Evolutionary conservation across 2,113 vertebrate genomes (phyloP).

Genomic region (Planiliza haematocheilus): DNA sequence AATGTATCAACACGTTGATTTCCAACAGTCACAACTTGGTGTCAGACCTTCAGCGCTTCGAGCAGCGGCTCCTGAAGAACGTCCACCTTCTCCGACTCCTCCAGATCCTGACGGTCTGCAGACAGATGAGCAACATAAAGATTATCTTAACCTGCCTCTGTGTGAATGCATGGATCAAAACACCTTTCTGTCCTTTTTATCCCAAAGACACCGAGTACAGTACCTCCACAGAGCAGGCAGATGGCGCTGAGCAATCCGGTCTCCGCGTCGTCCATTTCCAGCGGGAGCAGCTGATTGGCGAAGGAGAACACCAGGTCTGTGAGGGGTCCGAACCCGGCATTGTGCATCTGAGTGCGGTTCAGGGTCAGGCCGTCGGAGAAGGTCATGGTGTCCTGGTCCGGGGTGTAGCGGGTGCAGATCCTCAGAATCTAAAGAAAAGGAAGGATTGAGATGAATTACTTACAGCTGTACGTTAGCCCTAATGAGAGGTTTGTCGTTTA

Average conservation of each 20-base stretch:
- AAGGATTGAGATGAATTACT: not conserved
- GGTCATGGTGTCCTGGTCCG: conserved; percentile 89
- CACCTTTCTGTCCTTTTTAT: too few relatives aligned
- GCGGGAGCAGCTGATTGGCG: conserved; percentile 91
- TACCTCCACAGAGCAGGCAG: conserved; percentile 97
- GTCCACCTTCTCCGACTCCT: conserved; percentile 82
- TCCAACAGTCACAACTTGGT: too few relatives aligned
- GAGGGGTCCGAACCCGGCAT: conserved; percentile 82
- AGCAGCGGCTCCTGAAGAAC: conserved; percentile 82
- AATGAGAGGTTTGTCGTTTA: too few relatives aligned
- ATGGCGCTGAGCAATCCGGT: conserved; percentile 95
- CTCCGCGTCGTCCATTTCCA: conserved; percentile 95
- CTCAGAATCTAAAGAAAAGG: conserved; percentile 73
- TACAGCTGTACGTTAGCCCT: too few relatives aligned
- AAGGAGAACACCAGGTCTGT: conserved; percentile 87
- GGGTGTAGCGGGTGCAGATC: conserved; percentile 84
- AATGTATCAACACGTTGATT: too few relatives aligned
- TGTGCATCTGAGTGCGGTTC: conserved; percentile 89
- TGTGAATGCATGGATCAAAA: too few relatives aligned
- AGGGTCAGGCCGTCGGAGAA: conserved; percentile 95
- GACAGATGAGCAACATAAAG: not conserved
- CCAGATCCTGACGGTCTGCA: conserved; percentile 82
- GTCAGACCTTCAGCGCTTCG: conserved; percentile 79
- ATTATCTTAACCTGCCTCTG: not conserved
- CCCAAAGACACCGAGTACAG: conserved; percentile 21